phyloP scores from a whole-genome alignment of 2,797 vertebrate species.

The Buceros bicornis region DNA sequence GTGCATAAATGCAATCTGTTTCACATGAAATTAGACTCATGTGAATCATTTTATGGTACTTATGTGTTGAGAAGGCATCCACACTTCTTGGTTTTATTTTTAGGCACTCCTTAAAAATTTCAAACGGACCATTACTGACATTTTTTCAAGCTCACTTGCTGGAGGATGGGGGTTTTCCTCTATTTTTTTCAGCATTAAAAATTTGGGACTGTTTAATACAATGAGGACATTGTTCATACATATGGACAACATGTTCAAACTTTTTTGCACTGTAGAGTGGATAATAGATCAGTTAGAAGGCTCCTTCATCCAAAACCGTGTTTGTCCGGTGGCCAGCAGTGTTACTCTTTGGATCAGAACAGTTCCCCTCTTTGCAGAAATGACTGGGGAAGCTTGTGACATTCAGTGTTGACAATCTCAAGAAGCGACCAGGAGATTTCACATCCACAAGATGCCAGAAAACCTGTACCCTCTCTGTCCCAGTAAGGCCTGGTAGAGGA shows the following conservation, averaged over 20 bases:
- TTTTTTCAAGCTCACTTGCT: neutral
- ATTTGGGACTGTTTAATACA: neutral
- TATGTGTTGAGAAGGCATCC: neutral
- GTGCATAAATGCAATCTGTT: neutral
- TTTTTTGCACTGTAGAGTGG: neutral
- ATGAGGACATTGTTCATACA: neutral
- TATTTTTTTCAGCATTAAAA: neutral
- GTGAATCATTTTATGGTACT: neutral
- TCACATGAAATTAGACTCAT: neutral
- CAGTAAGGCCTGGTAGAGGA: neutral
- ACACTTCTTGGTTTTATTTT: neutral
- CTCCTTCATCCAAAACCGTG: neutral
- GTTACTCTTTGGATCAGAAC: neutral
- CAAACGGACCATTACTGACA: neutral
- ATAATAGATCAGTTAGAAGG: neutral
- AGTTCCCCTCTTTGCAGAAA: neutral
- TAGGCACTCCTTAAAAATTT: neutral
- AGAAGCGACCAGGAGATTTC: neutral
- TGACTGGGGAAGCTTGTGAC: accelerated
- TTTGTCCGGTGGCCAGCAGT: neutral
- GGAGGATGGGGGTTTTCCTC: neutral
- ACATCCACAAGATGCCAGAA: neutral
- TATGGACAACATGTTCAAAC: accelerated
- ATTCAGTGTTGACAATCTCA: neutral
- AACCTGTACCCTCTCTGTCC: neutral